Percentiles rank a stretch among this genome's conserved stretches.
Evolutionary conservation across 2,797 vertebrate genomes (phyloP).

Genomic region (Parauchenoglanis punctatus): DNA sequence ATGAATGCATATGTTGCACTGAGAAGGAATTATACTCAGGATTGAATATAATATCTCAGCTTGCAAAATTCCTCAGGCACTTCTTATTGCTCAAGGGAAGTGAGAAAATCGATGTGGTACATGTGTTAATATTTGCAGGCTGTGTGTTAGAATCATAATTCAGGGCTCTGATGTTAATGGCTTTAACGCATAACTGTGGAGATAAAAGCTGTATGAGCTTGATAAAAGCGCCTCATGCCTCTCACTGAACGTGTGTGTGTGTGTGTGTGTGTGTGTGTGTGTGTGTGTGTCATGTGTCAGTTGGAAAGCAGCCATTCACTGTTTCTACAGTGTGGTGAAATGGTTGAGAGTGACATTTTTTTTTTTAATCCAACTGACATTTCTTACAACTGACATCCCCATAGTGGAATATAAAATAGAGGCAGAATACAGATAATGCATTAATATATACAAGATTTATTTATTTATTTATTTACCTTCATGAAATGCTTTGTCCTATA

Average conservation of each 20-base stretch:
- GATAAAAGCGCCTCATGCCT: slow-evolving; percentile 22
- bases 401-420: background rate
- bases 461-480: background rate
- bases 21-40: slow-evolving; percentile 15
- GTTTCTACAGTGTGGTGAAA: slow-evolving; percentile 31
- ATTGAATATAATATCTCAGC: slow-evolving; percentile 20
- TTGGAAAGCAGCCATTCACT: slow-evolving; percentile 35
- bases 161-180: slow-evolving; percentile 42
- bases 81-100: slow-evolving; percentile 41
- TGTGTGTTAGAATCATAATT: slow-evolving; percentile 51
- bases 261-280: slow-evolving; percentile 17
- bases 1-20: slow-evolving; percentile 19
- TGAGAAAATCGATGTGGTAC: slow-evolving; percentile 47
- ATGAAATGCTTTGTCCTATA: background rate
- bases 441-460: slow-evolving; percentile 15
- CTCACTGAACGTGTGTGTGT: background rate
- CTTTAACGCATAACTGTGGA: slow-evolving; percentile 24
- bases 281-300: slow-evolving; percentile 22
- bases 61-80: slow-evolving; percentile 35
- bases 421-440: background rate
- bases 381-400: slow-evolving; percentile 26
- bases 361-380: slow-evolving; percentile 23
- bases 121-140: slow-evolving; percentile 51
- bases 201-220: slow-evolving; percentile 32
- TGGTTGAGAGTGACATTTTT: slow-evolving; percentile 19